Conservation (phyloP, 2,888 invertebrate genomes). For the Galeruca laticollis region DNA sequence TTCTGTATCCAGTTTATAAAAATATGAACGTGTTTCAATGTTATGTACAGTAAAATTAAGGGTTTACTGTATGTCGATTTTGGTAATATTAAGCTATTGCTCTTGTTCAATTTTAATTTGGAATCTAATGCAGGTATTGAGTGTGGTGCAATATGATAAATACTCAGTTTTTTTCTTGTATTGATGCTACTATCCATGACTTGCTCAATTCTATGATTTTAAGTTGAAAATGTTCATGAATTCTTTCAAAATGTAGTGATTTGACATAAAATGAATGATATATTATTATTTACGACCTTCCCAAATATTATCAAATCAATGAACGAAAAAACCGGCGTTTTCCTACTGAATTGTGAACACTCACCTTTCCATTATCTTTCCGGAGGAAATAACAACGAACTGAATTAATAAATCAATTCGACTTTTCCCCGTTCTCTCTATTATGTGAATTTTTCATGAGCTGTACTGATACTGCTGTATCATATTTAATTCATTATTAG, state of each 20-base stretch:
- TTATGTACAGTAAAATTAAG: no score
- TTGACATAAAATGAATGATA: not conserved
- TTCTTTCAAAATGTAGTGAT: not conserved
- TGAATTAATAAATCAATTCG: constrained; percentile 12
- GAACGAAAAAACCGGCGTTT: not conserved
- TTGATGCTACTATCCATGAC: no score
- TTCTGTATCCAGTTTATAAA: no score
- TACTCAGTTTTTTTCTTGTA: no score
- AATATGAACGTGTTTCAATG: no score
- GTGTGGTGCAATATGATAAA: no score
- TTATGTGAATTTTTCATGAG: constrained; percentile 6
- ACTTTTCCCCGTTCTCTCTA: constrained; percentile 14
- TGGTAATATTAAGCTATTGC: no score
- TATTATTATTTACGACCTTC: not conserved
- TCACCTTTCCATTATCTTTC: constrained; percentile 14
- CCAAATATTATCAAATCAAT: not conserved
- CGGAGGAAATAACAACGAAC: constrained; percentile 3
- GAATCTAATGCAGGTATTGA: no score
- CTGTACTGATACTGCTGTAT: constrained; percentile 22
- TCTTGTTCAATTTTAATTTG: no score
- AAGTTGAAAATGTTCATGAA: no score
- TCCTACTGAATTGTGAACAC: not conserved
- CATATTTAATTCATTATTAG: constrained; percentile 32
- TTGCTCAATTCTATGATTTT: no score
- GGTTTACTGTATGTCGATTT: no score